phyloP scores from a whole-genome alignment of 2,888 invertebrate species.

The Allophyes oxyacanthae region DNA sequence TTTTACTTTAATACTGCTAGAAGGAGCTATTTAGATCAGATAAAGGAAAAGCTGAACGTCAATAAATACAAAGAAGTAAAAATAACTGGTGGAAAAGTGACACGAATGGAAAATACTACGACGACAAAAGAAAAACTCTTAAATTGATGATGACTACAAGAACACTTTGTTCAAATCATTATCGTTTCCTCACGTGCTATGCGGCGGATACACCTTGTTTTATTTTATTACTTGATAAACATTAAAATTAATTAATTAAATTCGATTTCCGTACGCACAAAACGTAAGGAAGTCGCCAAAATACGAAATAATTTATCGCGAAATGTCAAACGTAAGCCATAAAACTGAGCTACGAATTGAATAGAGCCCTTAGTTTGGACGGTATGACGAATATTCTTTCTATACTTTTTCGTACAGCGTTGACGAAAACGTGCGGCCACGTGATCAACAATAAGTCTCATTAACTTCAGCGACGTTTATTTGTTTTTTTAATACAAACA shows the following conservation, averaged over 20 bases:
- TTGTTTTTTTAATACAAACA: constrained; percentile 18
- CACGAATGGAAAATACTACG: too few species aligned
- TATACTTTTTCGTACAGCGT: constrained; percentile 3
- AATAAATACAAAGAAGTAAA: too few species aligned
- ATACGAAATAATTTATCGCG: constrained; percentile 26
- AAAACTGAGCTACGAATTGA: constrained; percentile 17
- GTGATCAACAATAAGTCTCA: constrained; percentile 20
- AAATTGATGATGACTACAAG: too few species aligned
- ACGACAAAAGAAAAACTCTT: too few species aligned
- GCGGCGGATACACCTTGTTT: constrained; percentile 12
- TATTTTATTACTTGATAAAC: constrained; percentile 31
- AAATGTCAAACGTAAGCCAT: constrained; percentile 14
- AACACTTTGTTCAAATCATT: too few species aligned
- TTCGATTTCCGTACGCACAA: constrained; percentile 24
- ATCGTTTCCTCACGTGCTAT: constrained; percentile 1
- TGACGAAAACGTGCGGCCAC: constrained; percentile 13
- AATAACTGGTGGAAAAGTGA: too few species aligned
- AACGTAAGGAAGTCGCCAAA: constrained; percentile 18
- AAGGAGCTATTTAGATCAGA: too few species aligned
- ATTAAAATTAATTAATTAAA: constrained; percentile 26
- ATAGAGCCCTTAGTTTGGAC: constrained; percentile 4
- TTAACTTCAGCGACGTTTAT: constrained; percentile 14
- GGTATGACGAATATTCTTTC: constrained; percentile 1
- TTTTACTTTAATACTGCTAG: too few species aligned
- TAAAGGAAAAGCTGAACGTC: too few species aligned